Evolutionary conservation across 2,797 vertebrate genomes (phyloP), one percentile per base, ranked within the genome.

Genomic region (Lithobates sylvaticus): DNA sequence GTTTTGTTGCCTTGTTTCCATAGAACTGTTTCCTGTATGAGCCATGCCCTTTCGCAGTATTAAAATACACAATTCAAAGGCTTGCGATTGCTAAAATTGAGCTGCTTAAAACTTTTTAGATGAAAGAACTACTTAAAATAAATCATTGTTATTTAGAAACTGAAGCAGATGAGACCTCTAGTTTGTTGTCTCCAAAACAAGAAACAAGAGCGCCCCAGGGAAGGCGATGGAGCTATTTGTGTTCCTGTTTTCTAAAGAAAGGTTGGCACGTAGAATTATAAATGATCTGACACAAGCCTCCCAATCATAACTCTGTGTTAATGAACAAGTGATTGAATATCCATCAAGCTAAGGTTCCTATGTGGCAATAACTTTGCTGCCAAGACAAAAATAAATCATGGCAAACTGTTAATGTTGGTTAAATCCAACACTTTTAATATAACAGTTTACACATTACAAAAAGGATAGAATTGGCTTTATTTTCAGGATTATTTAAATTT

Each of bases 271-370:
- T 3, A 18, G 54, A 61, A n/a, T 23, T 61, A 34, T 69, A 71
- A 26, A 32, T 73, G 58, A 58, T 27, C 23, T 50, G 21, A 73
- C 18, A 42, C n/a, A 36, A 26, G 23, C 64, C 9, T 76, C 50
- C 15, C 47, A 39, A 23, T 78, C 71, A 71, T 15, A 39, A 84
- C 39, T 85, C 79, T 58, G 16, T 54, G 61, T n/a, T 81, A 76
- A 68, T 86, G 65, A 73, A 75, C 23, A 80, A 80, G 39, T 65
- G 58, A 74, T 34, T 47, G 50, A 74, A 78, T 64, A 73, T 72
- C 44, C 78, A n/a, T 18, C n/a, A 13, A 39, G 23, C 32, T 61
- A 54, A 71, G 29, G 47, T 39, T 61, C 70, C 67, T 80, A 2
- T 58, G 32, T 32, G 6, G 47, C 68, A 34, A 36, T n/a, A 32